These are phyloP conservation scores for Gopherus evgoodei DNA, from an alignment of 2,113 vertebrate genomes.

Conservation along the genomic window DNA sequence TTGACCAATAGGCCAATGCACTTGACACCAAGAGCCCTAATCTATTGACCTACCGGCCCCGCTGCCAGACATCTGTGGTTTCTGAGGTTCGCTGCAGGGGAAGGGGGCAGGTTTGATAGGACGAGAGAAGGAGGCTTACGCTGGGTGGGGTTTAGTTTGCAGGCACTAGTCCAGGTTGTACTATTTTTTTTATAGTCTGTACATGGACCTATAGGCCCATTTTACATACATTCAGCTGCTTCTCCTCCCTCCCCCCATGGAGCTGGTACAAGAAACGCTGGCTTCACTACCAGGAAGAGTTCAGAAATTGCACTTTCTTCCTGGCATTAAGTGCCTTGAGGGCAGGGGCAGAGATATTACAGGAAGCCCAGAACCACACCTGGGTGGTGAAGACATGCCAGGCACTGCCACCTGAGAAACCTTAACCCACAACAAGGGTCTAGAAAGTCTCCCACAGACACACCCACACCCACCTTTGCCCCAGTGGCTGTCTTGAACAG, in stretches of 20 bases:
- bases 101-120: fast-evolving
- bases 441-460: not conserved
- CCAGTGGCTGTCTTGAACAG: not conserved
- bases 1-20: not conserved
- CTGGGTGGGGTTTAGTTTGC: too few relatives aligned
- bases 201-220: not conserved
- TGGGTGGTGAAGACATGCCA: fast-evolving
- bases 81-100: not conserved
- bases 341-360: not conserved
- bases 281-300: not conserved
- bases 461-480: not conserved
- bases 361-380: not conserved
- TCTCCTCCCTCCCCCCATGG: too few relatives aligned
- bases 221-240: not conserved
- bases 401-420: too few relatives aligned
- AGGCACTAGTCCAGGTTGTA: not conserved
- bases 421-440: not conserved
- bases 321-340: not conserved
- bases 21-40: fast-evolving
- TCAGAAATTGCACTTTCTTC: not conserved
- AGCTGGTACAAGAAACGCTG: not conserved
- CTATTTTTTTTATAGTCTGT: not conserved
- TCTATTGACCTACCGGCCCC: too few relatives aligned
- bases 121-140: fast-evolving
- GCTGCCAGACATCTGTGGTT: not conserved